Base-by-base conservation (phyloP, 2,888 invertebrate species). In the Brenthis ino region DNA sequence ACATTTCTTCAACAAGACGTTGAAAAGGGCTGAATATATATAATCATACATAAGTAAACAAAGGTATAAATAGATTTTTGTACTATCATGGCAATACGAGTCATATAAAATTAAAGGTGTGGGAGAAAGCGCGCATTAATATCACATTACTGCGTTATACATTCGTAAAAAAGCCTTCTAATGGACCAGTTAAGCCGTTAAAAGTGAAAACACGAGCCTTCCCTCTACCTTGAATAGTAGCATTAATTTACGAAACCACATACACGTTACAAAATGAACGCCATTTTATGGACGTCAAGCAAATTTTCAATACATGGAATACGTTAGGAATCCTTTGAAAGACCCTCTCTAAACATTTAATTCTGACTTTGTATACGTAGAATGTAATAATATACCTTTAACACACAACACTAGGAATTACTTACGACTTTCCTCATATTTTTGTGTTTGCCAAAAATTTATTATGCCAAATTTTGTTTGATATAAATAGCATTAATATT, bases 201-300 rank as follows among this genome's bases (percentile, higher is more conserved):
- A 57, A 57, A 57, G 47, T 24, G 28, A 60, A 56, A 56, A 48
- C 58, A 48, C 58, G 58, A 60, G 47, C n/a, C 58, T 48, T n/a
- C 2, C 8, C 37, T 43, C 37, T 11, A 43, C 37, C 11, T 48
- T 51, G 63, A 56, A 65, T 66, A 71, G 60, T 67, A 50, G 57
- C 56, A 67, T 65, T 64, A 68, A 73, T 70, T 74, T 67, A 71
- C 71, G 24, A 48, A 60, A 48, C 61, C 37, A 43, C 37, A 43
- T 43, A 67, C 57, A 50, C n/a, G 67, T 60, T 70, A 65, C 69
- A 72, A 65, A 69, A 72, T 71, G 55, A 67, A 61, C 67, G 68
- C 65, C 65, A 68, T 48, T 60, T 1, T 50, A 60, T 60, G n/a
- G 24, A 48, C 28, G 28, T 60, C 20, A 28, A 28, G 58, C 47